Base-by-base conservation (phyloP, 2,113 vertebrate species). In the Plestiodon gilberti region DNA sequence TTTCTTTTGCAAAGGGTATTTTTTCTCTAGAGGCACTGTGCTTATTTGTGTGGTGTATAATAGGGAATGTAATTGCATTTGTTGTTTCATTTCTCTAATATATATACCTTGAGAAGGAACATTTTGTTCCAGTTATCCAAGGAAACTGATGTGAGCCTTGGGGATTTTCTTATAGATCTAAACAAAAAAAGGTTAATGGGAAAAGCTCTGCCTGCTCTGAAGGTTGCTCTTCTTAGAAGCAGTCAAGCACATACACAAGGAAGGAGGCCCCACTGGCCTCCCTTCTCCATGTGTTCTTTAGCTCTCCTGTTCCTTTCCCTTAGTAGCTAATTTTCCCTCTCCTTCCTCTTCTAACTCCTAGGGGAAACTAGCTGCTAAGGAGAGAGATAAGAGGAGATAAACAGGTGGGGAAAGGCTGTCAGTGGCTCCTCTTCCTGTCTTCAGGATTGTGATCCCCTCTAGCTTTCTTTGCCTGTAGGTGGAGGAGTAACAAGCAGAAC, bases 21-120 rank as follows among this genome's bases (percentile, higher is more conserved):
- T 65, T 65, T 48, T 17, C 75, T 43, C 62, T 25, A 1, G 43
- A 33, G n/a, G 43, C 18, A 70, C 48, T 33, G 64, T 55, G 30
- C 43, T 33, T 69, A 23, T 70, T 55, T 82, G 43, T 82, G 80
- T 70, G 52, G 18, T 48, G 40, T 70, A 23, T 30, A 64, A 69
- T 18, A 55, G 43, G 80, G 43, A 70, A 82, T 82, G 62, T 33
- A 70, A 82, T 55, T 82, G 80, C 67, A 57, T 57, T 35, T 82
- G 48, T 82, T 71, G 14, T 81, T 43, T 3, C 10, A 17, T 67
- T 38, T 48, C n/a, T 70, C n/a, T 71, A 33, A 70, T 59, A 55
- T 38, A 61, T 61, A n/a, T 40, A 52, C 52, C 40, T 30, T 61
- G 52, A 61, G 33, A 73, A 15, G 73, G 33, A 59, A 80, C 57